Conservation (phyloP, 2,797 vertebrate genomes). For the Notolepis coatsorum region DNA sequence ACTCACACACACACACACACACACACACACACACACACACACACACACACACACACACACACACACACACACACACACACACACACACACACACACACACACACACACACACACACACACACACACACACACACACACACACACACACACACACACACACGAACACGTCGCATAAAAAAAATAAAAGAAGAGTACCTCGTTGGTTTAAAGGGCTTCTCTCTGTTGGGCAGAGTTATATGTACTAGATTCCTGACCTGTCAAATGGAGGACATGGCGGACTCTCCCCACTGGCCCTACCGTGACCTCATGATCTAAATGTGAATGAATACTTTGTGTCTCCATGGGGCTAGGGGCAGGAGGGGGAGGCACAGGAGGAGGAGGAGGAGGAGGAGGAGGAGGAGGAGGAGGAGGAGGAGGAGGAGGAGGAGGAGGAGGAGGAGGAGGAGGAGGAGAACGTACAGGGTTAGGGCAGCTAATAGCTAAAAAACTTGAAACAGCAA, state of each 20-base stretch:
- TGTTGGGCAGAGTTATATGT: conserved; percentile 73
- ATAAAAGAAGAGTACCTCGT: conserved; percentile 69
- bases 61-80: conserved; percentile 31
- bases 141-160: conserved; percentile 41
- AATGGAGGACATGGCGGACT: conserved; percentile 68
- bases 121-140: conserved; percentile 10
- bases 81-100: conserved; percentile 26
- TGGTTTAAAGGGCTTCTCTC: conserved; percentile 45
- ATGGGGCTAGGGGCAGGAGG: conserved; percentile 71
- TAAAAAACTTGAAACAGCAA: conserved; percentile 80
- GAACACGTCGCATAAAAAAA: conserved; percentile 57
- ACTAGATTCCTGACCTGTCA: conserved; percentile 85
- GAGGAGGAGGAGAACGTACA: conserved; percentile 59
- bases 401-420: conserved; percentile 32
- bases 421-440: conserved; percentile 53
- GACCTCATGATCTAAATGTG: conserved; percentile 88
- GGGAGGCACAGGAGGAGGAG: conserved; percentile 8
- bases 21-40: conserved; percentile 5
- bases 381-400: conserved; percentile 9
- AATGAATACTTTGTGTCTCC: conserved; percentile 89
- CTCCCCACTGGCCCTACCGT: conserved; percentile 83
- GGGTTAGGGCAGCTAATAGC: conserved; percentile 77
- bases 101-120: conserved; percentile 18
- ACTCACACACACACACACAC: conserved; percentile 14
- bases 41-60: conserved; percentile 25